Percentiles rank a stretch among this genome's conserved stretches.
These are phyloP conservation scores for Dendrocincla tyrannina DNA, from an alignment of 2,797 vertebrate genomes.

Conservation along the genomic window DNA sequence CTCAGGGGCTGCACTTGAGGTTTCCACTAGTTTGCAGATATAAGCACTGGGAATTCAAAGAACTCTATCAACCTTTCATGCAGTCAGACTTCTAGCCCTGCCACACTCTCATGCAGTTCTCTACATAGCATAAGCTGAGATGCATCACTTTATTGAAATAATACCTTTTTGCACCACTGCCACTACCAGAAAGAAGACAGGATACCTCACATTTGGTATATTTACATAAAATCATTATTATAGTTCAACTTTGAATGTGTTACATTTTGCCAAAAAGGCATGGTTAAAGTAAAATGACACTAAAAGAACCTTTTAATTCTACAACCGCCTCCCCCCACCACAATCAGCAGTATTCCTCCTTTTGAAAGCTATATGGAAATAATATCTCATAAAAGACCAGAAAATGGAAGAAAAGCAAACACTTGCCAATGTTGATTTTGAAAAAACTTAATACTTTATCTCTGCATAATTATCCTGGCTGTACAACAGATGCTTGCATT, in stretches of 20 bases:
- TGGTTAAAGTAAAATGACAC: not conserved
- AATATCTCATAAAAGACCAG: not conserved
- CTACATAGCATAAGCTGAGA: not conserved
- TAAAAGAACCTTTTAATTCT: not conserved
- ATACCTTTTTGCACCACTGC: not conserved
- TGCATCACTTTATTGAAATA: not conserved
- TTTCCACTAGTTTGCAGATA: not conserved
- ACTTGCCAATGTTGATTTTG: not conserved
- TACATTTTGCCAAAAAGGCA: not conserved
- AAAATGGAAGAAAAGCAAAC: not conserved
- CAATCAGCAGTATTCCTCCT: not conserved
- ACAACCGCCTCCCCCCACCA: accelerated
- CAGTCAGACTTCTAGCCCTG: not conserved
- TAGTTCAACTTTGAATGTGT: not conserved
- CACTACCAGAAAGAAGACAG: not conserved
- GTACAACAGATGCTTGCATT: not conserved
- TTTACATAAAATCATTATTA: not conserved
- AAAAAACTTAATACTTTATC: not conserved
- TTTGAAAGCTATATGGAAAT: not conserved
- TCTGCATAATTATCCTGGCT: not conserved
- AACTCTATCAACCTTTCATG: not conserved
- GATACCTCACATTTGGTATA: not conserved
- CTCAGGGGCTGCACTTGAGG: not conserved
- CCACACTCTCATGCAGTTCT: not conserved
- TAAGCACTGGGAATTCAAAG: not conserved